phyloP scores from a whole-genome alignment of 1,140 invertebrate species.

The Zaprionus gabonicus region DNA sequence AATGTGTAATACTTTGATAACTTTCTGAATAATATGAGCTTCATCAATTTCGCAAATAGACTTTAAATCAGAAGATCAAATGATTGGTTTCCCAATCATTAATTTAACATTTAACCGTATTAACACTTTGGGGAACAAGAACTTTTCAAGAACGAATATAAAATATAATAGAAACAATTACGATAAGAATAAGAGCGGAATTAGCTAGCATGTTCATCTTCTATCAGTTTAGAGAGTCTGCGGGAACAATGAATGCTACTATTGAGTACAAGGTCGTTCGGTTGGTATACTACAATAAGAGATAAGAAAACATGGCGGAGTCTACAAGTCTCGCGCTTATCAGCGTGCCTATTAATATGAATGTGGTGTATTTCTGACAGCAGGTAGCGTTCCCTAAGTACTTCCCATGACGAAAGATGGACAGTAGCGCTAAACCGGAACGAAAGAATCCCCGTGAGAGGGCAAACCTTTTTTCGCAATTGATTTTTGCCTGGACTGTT shows the following conservation, averaged over 20 bases:
- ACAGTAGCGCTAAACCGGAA: slow-evolving; percentile 76
- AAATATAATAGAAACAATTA: neutral
- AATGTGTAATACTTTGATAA: too few species aligned
- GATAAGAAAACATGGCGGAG: slow-evolving; percentile 27
- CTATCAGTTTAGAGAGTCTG: slow-evolving; percentile 11
- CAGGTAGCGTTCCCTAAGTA: slow-evolving; percentile 10
- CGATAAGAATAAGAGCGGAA: neutral
- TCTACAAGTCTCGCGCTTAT: slow-evolving; percentile 22
- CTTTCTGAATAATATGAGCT: neutral
- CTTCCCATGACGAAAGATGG: slow-evolving; percentile 65
- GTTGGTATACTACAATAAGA: neutral
- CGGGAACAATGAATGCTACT: slow-evolving; percentile 7
- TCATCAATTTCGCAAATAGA: neutral
- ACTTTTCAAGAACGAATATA: neutral
- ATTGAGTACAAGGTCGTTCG: slow-evolving; percentile 36
- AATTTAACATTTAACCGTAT: neutral
- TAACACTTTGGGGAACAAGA: neutral
- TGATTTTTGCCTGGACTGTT: slow-evolving; percentile 83
- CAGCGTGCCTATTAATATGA: slow-evolving; percentile 15
- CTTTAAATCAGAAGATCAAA: neutral
- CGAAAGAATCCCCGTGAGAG: slow-evolving; percentile 75
- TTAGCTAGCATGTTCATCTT: neutral
- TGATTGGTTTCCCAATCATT: neutral
- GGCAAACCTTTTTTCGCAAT: slow-evolving; percentile 81
- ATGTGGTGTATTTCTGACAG: slow-evolving; percentile 7